A percentile compares a stretch with the other conserved stretches of the same genome.
Evolutionary conservation across 2,797 vertebrate species (phyloP).

Genomic region (Cercopithecus mitis): DNA sequence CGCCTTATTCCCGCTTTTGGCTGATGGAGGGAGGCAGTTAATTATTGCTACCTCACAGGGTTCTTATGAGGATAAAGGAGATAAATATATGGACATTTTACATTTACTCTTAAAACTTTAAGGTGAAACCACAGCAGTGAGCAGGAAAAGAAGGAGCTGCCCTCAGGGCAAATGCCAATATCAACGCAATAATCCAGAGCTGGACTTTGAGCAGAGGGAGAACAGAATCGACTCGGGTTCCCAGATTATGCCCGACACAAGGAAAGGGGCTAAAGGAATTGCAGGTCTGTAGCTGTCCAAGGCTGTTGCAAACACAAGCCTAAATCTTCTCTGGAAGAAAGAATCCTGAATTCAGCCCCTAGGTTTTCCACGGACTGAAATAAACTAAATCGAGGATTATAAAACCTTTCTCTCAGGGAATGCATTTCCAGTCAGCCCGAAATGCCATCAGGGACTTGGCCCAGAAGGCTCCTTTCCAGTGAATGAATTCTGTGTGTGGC

Average conservation of each 20-base stretch:
- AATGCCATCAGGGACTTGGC: background rate
- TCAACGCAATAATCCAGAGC: background rate
- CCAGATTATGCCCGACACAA: background rate
- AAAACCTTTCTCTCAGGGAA: background rate
- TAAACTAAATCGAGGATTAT: background rate
- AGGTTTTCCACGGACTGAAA: background rate
- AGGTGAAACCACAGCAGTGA: background rate
- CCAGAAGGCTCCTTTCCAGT: background rate
- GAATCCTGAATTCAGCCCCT: background rate
- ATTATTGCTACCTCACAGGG: background rate
- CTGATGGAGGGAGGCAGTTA: background rate
- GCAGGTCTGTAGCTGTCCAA: background rate
- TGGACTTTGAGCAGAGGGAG: background rate
- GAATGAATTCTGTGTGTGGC: background rate
- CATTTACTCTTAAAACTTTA: background rate
- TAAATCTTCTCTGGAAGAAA: background rate
- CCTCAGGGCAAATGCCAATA: background rate
- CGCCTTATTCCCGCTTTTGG: background rate
- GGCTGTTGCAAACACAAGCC: background rate
- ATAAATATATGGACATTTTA: background rate
- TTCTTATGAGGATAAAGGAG: background rate
- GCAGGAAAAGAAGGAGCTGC: background rate
- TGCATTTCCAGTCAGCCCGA: background rate
- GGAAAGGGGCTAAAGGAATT: background rate
- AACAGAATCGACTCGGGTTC: background rate